Evolutionary conservation across 2,113 vertebrate genomes (phyloP).

Genomic region (Gnathonemus longibarbis): DNA sequence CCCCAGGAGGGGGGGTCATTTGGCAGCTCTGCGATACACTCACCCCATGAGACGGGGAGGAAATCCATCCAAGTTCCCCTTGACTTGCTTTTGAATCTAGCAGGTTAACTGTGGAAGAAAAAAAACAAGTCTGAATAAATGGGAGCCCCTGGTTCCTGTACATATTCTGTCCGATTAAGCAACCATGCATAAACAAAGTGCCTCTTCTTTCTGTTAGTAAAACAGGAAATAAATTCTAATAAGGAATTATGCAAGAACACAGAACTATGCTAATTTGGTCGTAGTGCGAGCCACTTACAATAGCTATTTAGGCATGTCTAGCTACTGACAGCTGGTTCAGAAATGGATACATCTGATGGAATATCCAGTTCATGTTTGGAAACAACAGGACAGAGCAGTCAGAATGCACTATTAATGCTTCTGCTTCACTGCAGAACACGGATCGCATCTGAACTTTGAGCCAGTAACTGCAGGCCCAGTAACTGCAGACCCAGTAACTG

Average conservation of each 20-base stretch:
- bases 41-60: slow-evolving; percentile 92
- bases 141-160: not conserved
- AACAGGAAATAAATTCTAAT: not conserved
- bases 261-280: not conserved
- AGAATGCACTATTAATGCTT: not conserved
- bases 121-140: slow-evolving; percentile 10
- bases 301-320: not conserved
- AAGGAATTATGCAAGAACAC: not conserved
- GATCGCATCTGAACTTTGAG: not conserved
- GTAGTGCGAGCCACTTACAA: no score
- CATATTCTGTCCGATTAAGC: not conserved
- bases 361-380: not conserved
- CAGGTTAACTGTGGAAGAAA: slow-evolving; percentile 79
- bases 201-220: not conserved
- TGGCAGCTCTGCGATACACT: slow-evolving; percentile 54
- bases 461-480: no score
- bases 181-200: not conserved
- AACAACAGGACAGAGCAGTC: not conserved
- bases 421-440: not conserved
- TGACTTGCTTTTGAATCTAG: slow-evolving; percentile 98
- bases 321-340: not conserved
- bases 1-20: not conserved
- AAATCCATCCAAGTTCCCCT: slow-evolving; percentile 97
- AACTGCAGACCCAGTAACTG: not conserved
- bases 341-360: not conserved